Evolutionary conservation across 2,888 invertebrate species (phyloP).

Genomic region (Strigamia maritima): DNA sequence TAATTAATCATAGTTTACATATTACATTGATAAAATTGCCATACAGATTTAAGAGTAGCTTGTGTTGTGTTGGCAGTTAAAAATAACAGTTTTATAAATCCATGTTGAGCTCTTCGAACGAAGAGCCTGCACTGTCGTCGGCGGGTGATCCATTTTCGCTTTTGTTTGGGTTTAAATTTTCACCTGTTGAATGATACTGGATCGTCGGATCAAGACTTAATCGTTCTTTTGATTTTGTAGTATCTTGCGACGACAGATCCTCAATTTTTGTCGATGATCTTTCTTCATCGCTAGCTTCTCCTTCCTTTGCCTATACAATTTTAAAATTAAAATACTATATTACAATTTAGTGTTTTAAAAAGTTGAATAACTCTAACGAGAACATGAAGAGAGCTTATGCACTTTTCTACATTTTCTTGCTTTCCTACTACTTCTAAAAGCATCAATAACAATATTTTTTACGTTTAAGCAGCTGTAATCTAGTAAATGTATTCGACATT

Average conservation of each 20-base stretch:
- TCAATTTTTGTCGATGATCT: neutral
- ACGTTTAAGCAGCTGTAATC: too few relatives aligned
- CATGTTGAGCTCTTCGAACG: constrained; percentile 45
- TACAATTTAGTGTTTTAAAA: too few relatives aligned
- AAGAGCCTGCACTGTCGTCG: constrained; percentile 45
- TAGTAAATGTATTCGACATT: too few relatives aligned
- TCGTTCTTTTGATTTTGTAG: neutral
- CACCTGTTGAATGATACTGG: constrained; percentile 37
- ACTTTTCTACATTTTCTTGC: too few relatives aligned
- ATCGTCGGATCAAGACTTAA: neutral
- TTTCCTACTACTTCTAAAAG: too few relatives aligned
- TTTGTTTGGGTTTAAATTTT: constrained; percentile 38
- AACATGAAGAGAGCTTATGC: too few relatives aligned
- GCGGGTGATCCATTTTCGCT: constrained; percentile 37
- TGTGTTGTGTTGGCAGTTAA: neutral
- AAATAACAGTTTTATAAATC: constrained; percentile 42
- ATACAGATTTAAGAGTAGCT: neutral
- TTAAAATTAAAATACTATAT: neutral
- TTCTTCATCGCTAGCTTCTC: constrained; percentile 31
- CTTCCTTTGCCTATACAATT: constrained; percentile 12
- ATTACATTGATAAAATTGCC: neutral
- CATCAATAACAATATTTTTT: too few relatives aligned
- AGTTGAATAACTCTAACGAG: too few relatives aligned
- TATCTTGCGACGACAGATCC: neutral
- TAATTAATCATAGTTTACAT: neutral